Percentiles rank a stretch among this genome's conserved stretches.
These are phyloP conservation scores for Lochmaea crataegi DNA, from an alignment of 2,888 invertebrate genomes.

Conservation along the genomic window DNA sequence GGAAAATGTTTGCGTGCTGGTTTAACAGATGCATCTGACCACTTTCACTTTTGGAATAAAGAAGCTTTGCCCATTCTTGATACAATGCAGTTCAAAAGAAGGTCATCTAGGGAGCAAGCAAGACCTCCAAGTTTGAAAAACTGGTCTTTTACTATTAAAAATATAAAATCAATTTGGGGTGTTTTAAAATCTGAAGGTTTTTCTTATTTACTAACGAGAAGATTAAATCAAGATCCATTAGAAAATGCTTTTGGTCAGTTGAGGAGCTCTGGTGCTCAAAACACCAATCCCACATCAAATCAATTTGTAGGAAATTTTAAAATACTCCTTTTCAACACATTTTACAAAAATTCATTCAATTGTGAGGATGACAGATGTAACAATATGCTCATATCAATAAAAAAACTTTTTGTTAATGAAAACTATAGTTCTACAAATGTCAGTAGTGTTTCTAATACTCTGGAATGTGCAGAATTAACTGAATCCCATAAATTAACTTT, in stretches of 20 bases:
- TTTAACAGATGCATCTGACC: conserved; percentile 16
- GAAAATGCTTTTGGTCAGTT: conserved; percentile 20
- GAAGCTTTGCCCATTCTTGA: conserved; percentile 25
- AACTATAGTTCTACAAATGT: too few relatives aligned
- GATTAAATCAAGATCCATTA: conserved; percentile 31
- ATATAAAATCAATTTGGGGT: conserved; percentile 22
- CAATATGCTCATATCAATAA: conserved; percentile 15
- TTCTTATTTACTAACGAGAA: conserved; percentile 11
- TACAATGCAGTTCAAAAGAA: conserved; percentile 15
- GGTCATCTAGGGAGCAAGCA: conserved; percentile 11
- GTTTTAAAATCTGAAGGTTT: conserved; percentile 18
- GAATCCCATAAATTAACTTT: not conserved
- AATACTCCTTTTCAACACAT: conserved; percentile 17
- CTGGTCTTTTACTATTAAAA: conserved; percentile 16
- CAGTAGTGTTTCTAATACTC: too few relatives aligned
- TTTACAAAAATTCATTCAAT: conserved; percentile 22
- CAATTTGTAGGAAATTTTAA: conserved; percentile 22
- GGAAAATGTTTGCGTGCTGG: conserved; percentile 30
- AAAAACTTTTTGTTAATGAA: conserved; percentile 3
- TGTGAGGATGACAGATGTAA: conserved; percentile 26
- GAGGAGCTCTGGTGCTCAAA: conserved; percentile 16
- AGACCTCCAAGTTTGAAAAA: conserved; percentile 27
- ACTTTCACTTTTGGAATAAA: conserved; percentile 28
- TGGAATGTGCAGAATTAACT: too few relatives aligned
- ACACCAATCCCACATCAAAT: conserved; percentile 27